Evolutionary conservation across 2,797 vertebrate genomes (phyloP).

Genomic region (Hylomyscus alleni): DNA sequence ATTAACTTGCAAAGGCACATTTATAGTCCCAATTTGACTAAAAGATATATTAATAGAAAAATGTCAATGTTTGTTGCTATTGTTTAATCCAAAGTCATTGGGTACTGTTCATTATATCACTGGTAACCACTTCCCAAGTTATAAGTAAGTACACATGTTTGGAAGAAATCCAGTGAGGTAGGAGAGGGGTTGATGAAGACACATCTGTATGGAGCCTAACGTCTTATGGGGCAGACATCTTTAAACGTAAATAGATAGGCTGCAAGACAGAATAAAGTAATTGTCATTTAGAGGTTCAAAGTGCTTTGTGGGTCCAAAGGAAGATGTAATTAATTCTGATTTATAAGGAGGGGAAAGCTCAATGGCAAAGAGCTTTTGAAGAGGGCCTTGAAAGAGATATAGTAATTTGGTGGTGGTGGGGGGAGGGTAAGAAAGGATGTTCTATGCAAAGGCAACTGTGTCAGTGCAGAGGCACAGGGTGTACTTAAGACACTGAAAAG

Average conservation of each 20-base stretch:
- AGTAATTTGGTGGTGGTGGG: slow-evolving; percentile 68
- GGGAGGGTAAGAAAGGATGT: slow-evolving; percentile 36
- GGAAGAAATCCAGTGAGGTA: slow-evolving; percentile 59
- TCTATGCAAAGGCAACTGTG: slow-evolving; percentile 23
- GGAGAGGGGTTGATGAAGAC: slow-evolving; percentile 68
- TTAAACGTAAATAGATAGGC: slow-evolving; percentile 80
- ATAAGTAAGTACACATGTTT: slow-evolving; percentile 51
- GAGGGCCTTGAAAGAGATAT: slow-evolving; percentile 73
- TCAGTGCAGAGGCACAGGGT: neutral
- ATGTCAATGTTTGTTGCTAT: slow-evolving; percentile 17
- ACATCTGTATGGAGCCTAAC: slow-evolving; percentile 74
- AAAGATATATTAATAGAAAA: slow-evolving; percentile 15
- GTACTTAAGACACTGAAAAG: neutral
- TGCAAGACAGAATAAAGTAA: slow-evolving; percentile 83
- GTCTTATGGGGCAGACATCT: slow-evolving; percentile 75
- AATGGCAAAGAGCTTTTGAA: slow-evolving; percentile 78
- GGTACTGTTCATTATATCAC: neutral
- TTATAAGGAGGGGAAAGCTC: slow-evolving; percentile 76
- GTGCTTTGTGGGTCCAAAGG: slow-evolving; percentile 84
- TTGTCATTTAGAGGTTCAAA: slow-evolving; percentile 86
- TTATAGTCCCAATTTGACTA: slow-evolving; percentile 25
- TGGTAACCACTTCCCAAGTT: slow-evolving; percentile 64
- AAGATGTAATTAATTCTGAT: slow-evolving; percentile 84
- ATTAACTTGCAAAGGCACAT: slow-evolving; percentile 14
- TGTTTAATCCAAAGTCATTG: slow-evolving; percentile 15